Evolutionary conservation across 1,140 invertebrate genomes (phyloP).

Genomic region (Trissolcus basalis): DNA sequence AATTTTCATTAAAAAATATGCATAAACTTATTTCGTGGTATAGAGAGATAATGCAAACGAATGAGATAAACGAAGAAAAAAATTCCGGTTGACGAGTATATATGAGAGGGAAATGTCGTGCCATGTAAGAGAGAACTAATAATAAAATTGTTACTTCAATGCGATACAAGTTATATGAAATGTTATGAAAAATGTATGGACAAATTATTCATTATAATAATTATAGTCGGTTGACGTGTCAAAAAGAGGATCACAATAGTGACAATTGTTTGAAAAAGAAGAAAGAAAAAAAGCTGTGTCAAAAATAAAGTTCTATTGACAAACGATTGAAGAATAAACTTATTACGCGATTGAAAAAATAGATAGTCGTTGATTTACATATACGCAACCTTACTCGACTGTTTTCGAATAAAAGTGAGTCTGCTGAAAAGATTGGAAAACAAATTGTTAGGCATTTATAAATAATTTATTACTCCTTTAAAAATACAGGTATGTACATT

Average conservation of each 20-base stretch:
- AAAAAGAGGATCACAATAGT: conserved; percentile 34
- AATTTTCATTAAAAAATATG: background rate
- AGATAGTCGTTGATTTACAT: conserved; percentile 4
- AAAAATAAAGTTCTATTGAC: conserved; percentile 66
- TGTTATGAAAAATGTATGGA: conserved; percentile 69
- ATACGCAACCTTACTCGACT: background rate
- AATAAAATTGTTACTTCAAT: conserved; percentile 56
- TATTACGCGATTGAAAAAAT: conserved; percentile 60
- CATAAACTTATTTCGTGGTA: conserved; percentile 23
- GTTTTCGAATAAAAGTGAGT: background rate
- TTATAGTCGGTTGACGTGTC: conserved; percentile 68
- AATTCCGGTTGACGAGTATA: conserved; percentile 16
- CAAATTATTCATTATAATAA: no score
- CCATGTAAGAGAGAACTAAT: conserved; percentile 14
- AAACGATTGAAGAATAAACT: conserved; percentile 69
- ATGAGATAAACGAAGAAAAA: background rate
- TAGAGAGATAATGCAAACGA: conserved; percentile 10
- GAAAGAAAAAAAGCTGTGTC: no score
- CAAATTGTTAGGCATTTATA: conserved; percentile 15
- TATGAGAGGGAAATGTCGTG: conserved; percentile 44
- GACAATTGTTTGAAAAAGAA: conserved; percentile 48
- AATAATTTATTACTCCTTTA: conserved; percentile 40
- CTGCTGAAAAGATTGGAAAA: background rate
- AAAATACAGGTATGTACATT: conserved; percentile 35
- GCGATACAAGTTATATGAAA: conserved; percentile 68